Evolutionary conservation across 2,113 vertebrate species (phyloP).

Genomic region (Hemiscyllium ocellatum): DNA sequence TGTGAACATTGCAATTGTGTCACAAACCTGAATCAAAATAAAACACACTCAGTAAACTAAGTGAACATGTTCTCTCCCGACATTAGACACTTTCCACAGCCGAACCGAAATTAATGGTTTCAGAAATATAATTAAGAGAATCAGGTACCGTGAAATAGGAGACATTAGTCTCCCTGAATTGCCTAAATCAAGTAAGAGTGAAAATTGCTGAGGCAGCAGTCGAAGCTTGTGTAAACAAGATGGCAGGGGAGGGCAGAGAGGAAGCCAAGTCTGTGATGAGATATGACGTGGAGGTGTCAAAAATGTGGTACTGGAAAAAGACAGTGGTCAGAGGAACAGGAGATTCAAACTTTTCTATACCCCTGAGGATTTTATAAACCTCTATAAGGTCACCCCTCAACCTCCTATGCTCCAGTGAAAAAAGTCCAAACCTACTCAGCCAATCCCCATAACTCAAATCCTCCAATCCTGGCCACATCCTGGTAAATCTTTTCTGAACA

Average conservation of each 20-base stretch:
- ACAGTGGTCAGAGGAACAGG: too few relatives aligned
- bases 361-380: too few relatives aligned
- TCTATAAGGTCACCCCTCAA: too few relatives aligned
- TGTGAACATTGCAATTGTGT: not conserved
- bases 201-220: not conserved
- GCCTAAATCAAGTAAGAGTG: not conserved
- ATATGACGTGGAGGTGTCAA: too few relatives aligned
- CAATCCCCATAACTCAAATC: too few relatives aligned
- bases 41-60: not conserved
- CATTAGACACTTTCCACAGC: not conserved
- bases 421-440: too few relatives aligned
- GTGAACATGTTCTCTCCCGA: not conserved
- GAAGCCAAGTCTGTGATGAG: not conserved
- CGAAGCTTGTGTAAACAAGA: not conserved
- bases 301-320: too few relatives aligned
- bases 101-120: conserved; percentile 18
- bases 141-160: conserved; percentile 14
- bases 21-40: not conserved
- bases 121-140: conserved; percentile 22
- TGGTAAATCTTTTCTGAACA: too few relatives aligned
- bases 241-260: not conserved
- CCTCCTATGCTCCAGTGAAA: too few relatives aligned
- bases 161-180: not conserved
- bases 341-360: too few relatives aligned
- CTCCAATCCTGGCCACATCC: too few relatives aligned